phyloP scores from a whole-genome alignment of 2,113 vertebrate genomes.

The Bujurquina vittata region DNA sequence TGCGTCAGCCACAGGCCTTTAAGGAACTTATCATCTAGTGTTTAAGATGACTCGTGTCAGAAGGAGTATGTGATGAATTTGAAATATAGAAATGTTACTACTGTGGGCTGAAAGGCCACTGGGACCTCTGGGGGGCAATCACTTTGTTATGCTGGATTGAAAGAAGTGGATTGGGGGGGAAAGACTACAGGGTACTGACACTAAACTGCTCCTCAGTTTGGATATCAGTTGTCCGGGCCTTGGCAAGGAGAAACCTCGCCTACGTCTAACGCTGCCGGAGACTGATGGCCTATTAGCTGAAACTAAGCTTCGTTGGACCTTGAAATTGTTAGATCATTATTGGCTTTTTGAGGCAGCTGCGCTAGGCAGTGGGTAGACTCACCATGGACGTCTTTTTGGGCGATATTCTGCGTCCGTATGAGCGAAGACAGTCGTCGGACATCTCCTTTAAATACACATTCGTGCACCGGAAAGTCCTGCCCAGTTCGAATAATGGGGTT shows the following conservation, averaged over 20 bases:
- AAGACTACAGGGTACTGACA: background rate
- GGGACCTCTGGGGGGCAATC: background rate
- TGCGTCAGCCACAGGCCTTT: background rate
- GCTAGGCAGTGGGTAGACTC: constrained; percentile 60
- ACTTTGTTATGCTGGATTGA: background rate
- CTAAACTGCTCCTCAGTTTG: background rate
- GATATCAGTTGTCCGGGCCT: constrained; percentile 21
- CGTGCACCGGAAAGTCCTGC: constrained; percentile 91
- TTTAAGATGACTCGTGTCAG: background rate
- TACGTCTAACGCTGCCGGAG: background rate
- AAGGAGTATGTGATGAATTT: background rate
- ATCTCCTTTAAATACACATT: constrained; percentile 96
- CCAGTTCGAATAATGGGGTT: constrained; percentile 77
- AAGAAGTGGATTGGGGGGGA: background rate
- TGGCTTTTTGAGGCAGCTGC: background rate
- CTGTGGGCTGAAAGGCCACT: background rate
- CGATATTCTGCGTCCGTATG: constrained; percentile 95
- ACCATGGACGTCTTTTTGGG: constrained; percentile 96
- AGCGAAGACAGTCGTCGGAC: constrained; percentile 93
- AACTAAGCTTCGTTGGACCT: constrained; percentile 30
- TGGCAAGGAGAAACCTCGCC: constrained; percentile 31
- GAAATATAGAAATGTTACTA: background rate
- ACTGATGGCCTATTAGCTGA: constrained; percentile 27
- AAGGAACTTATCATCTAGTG: background rate
- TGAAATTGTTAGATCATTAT: background rate